Percentiles rank a stretch among this genome's conserved stretches.
These are phyloP conservation scores for Aphelinus certus DNA, from an alignment of 1,140 invertebrate species.

Conservation along the genomic window DNA sequence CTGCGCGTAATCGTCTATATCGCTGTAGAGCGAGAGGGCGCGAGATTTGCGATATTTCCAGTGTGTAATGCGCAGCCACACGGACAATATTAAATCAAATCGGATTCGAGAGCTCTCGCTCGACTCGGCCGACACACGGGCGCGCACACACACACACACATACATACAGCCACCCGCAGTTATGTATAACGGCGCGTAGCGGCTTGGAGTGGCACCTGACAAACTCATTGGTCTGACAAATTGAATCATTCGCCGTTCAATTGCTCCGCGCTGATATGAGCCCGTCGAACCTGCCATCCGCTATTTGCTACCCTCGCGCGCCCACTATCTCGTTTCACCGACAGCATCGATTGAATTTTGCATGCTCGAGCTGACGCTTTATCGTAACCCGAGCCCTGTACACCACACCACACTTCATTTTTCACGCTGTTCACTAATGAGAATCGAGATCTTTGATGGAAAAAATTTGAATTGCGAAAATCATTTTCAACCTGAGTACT, in stretches of 20 bases:
- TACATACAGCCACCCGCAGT: neutral
- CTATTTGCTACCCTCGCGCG: slow-evolving; percentile 50
- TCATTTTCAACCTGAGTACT: too few species aligned
- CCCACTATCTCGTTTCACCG: slow-evolving; percentile 42
- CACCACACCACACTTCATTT: neutral
- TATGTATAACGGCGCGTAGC: slow-evolving; percentile 33
- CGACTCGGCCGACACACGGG: slow-evolving; percentile 46
- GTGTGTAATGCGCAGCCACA: slow-evolving; percentile 63
- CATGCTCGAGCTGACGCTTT: slow-evolving; percentile 24
- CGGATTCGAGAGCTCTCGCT: slow-evolving; percentile 61
- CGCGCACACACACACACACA: too few species aligned
- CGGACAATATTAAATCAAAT: slow-evolving; percentile 65
- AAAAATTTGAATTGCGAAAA: too few species aligned
- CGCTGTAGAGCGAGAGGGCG: slow-evolving; percentile 40
- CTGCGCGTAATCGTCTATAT: slow-evolving; percentile 41
- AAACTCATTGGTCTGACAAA: slow-evolving; percentile 67
- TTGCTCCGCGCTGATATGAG: slow-evolving; percentile 59
- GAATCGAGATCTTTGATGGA: too few species aligned
- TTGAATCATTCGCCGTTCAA: slow-evolving; percentile 67
- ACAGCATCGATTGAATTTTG: slow-evolving; percentile 32
- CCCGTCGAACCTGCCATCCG: slow-evolving; percentile 54
- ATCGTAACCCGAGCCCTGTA: slow-evolving; percentile 8
- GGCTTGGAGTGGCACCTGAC: slow-evolving; percentile 65
- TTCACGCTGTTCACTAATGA: too few species aligned
- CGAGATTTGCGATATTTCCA: slow-evolving; percentile 64